A percentile compares a stretch with the other conserved stretches of the same genome.
phyloP scores from a whole-genome alignment of 2,888 invertebrate species.

The Diaperis boleti region DNA sequence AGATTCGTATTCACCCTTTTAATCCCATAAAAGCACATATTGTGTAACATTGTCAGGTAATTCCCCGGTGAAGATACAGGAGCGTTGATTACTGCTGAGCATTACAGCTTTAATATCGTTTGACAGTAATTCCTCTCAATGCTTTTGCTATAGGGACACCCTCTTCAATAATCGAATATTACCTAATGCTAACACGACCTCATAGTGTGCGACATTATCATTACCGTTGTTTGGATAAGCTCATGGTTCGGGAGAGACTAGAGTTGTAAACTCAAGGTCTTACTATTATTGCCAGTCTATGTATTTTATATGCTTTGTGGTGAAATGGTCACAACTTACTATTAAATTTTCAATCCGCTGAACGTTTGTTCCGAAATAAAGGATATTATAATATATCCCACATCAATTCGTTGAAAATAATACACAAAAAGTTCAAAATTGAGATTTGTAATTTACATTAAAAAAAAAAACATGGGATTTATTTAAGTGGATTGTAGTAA shows the following conservation, averaged over 20 bases:
- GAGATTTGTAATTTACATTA: too few species aligned
- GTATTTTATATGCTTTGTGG: conserved; percentile 11
- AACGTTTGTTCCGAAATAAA: too few species aligned
- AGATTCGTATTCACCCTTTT: conserved; percentile 15
- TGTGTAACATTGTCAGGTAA: conserved; percentile 48
- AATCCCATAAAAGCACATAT: conserved; percentile 52
- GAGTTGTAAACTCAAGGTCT: conserved; percentile 30
- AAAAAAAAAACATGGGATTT: too few species aligned
- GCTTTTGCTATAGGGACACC: conserved; percentile 47
- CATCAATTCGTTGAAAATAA: too few species aligned
- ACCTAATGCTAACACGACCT: conserved; percentile 62
- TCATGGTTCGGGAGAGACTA: conserved; percentile 23
- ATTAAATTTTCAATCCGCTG: too few species aligned
- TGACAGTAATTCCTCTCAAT: conserved; percentile 57
- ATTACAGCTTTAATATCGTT: conserved; percentile 57
- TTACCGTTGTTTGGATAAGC: conserved; percentile 60
- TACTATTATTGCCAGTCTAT: conserved; percentile 21
- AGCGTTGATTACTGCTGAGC: conserved; percentile 49
- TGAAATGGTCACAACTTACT: neutral
- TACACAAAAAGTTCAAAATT: too few species aligned
- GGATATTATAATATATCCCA: too few species aligned
- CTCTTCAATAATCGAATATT: conserved; percentile 59
- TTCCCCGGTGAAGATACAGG: conserved; percentile 41
- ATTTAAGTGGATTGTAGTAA: too few species aligned
- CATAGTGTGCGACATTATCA: conserved; percentile 61